Evolutionary conservation across 2,888 invertebrate species (phyloP).

Genomic region (Bellardia bayeri): DNA sequence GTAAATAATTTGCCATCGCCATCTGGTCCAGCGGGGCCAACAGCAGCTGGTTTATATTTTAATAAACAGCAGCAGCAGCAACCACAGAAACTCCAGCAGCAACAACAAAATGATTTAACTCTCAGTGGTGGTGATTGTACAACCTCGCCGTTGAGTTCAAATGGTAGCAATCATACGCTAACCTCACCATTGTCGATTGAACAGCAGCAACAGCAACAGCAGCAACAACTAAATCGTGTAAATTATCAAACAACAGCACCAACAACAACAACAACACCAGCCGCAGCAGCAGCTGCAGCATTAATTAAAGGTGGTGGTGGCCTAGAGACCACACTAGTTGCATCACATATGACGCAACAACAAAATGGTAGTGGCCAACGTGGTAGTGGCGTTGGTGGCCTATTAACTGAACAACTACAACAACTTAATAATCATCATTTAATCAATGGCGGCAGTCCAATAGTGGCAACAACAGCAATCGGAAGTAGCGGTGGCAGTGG

Average conservation of each 20-base stretch:
- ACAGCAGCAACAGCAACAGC: slow-evolving; percentile 79
- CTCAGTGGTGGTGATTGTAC: slow-evolving; percentile 74
- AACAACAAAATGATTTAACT: slow-evolving; percentile 77
- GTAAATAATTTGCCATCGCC: slow-evolving; percentile 67
- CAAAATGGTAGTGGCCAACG: slow-evolving; percentile 61
- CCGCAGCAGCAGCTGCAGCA: slow-evolving; percentile 58
- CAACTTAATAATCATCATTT: slow-evolving; percentile 69
- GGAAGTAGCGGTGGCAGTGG: slow-evolving; percentile 66
- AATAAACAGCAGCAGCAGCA: slow-evolving; percentile 67
- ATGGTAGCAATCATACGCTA: slow-evolving; percentile 83
- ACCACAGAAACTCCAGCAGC: slow-evolving; percentile 72
- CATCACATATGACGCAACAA: slow-evolving; percentile 74
- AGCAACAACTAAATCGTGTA: slow-evolving; percentile 69
- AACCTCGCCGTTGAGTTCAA: slow-evolving; percentile 80
- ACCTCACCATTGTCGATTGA: slow-evolving; percentile 83
- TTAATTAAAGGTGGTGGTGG: slow-evolving; percentile 58
- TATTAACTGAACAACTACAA: slow-evolving; percentile 73
- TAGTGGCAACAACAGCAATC: slow-evolving; percentile 25
- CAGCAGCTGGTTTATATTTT: slow-evolving; percentile 60
- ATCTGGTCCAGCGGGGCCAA: slow-evolving; percentile 61
- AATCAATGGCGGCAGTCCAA: slow-evolving; percentile 61
- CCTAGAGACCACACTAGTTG: slow-evolving; percentile 76
- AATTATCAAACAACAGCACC: slow-evolving; percentile 52
- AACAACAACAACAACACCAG: slow-evolving; percentile 67
- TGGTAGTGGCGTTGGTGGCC: slow-evolving; percentile 61